Base-by-base conservation (phyloP, 2,888 invertebrate genomes). In the Hermodice carunculata region DNA sequence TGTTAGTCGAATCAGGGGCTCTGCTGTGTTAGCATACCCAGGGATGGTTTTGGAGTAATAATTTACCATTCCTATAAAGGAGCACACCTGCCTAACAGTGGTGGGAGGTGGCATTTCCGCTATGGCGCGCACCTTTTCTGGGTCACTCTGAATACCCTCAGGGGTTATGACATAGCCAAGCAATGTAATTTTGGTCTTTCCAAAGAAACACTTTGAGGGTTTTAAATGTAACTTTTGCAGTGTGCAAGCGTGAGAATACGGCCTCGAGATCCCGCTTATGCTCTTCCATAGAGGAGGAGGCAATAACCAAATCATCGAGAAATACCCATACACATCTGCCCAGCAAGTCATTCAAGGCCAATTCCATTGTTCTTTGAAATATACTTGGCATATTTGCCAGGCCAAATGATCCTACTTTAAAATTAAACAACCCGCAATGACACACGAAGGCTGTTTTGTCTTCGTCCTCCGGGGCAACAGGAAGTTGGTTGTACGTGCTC, bases 271-370 rank as follows among this genome's bases (percentile, higher is more conserved):
- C n/a, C n/a, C n/a, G n/a, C n/a, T n/a, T n/a, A n/a, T n/a, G n/a
- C n/a, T n/a, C n/a, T n/a, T n/a, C n/a, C n/a, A n/a, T n/a, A n/a
- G n/a, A n/a, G n/a, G n/a, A n/a, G n/a, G n/a, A n/a, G 26, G 29
- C 61, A 17, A 70, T 56, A 1, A 70, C 51, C 34, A 70, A 57
- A 34, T 70, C 66, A 34, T 70, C 70, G 8, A 69, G 17, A 46
- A 70, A 69, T 1, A 61, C 54, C 49, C 64, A 29, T 14, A 24
- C 19, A 22, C 49, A 34, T 32, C 5, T 57, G 1, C 60, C 63
- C 2, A 66, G 14, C 3, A 46, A 11, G 26, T 42, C 59, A 28
- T 14, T 17, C 26, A 66, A 26, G 6, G 59, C 46, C 11, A 24
- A 29, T 1, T 65, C 44, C 70, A 71, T 70, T 1, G 43, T 32